Evolutionary conservation across 53 echinoderm and acorn worm genomes (phyloP).

Genomic region (Arbacia lixula): DNA sequence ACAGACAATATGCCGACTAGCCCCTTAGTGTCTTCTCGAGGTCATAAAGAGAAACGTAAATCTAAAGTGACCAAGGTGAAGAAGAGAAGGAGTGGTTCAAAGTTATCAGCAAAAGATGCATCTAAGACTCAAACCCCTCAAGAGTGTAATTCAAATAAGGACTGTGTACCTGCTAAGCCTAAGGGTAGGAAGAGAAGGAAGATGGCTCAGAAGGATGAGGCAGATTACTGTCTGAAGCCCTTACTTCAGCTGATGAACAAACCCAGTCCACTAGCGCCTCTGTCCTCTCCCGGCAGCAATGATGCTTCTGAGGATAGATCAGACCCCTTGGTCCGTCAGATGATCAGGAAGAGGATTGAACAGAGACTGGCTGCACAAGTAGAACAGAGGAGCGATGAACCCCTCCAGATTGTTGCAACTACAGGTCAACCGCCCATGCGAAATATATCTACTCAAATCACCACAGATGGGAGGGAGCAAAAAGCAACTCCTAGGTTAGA

Average conservation of each 20-base stretch:
- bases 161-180: too few species aligned
- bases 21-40: too few species aligned
- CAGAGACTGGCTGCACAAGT: background rate
- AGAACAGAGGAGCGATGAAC: background rate
- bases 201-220: too few species aligned
- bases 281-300: background rate
- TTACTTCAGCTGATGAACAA: background rate
- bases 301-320: background rate
- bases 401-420: background rate
- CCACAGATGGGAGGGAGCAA: too few species aligned
- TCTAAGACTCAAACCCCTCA: background rate
- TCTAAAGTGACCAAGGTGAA: constrained; percentile 5
- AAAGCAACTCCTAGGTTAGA: too few species aligned
- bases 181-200: background rate
- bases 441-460: too few species aligned
- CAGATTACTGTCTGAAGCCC: background rate
- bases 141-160: too few species aligned
- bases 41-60: background rate
- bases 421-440: background rate
- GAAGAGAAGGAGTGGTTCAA: background rate
- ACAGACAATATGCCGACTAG: too few species aligned
- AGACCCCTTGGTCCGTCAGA: background rate
- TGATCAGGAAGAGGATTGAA: constrained; percentile 1
- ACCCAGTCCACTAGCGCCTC: background rate
- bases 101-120: background rate